Evolutionary conservation across 2,888 invertebrate genomes (phyloP).

Genomic region (Drosophila mayaguana): DNA sequence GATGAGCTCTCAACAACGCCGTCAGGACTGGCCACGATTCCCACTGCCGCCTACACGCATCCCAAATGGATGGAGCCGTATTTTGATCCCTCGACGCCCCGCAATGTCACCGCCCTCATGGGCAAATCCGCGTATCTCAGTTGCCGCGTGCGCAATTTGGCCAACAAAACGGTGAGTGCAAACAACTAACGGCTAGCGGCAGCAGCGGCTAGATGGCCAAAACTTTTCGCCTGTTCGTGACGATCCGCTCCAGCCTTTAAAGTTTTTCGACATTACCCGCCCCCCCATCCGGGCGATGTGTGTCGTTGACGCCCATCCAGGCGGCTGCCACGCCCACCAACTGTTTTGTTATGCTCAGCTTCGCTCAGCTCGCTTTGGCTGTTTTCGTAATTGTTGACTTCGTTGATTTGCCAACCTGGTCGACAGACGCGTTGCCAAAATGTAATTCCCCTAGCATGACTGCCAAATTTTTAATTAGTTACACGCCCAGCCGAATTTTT

Average conservation of each 20-base stretch:
- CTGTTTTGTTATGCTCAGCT: conserved; percentile 34
- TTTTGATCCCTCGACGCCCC: conserved; percentile 90
- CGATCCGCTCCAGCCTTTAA: conserved; percentile 65
- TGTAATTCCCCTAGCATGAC: conserved; percentile 79
- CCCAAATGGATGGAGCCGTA: conserved; percentile 87
- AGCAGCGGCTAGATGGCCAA: conserved; percentile 19
- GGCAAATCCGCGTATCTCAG: conserved; percentile 88
- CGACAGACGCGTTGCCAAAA: conserved; percentile 59
- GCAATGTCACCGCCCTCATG: conserved; percentile 92
- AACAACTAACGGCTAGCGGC: conserved; percentile 3
- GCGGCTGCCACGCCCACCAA: conserved; percentile 2
- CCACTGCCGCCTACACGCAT: conserved; percentile 81
- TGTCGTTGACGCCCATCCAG: background rate
- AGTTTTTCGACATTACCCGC: conserved; percentile 55
- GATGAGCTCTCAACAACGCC: conserved; percentile 74
- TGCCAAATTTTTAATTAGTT: conserved; percentile 79
- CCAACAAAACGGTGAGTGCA: conserved; percentile 85
- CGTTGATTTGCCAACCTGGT: conserved; percentile 74
- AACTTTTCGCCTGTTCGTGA: conserved; percentile 49
- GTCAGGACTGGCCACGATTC: conserved; percentile 64
- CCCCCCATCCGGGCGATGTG: conserved; percentile 1
- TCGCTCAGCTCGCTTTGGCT: background rate
- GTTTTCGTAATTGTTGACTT: conserved; percentile 51
- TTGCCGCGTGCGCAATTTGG: conserved; percentile 85
- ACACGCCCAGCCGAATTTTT: conserved; percentile 32